Conservation (phyloP, 2,797 vertebrate species). For the Gymnothorax javanicus region DNA sequence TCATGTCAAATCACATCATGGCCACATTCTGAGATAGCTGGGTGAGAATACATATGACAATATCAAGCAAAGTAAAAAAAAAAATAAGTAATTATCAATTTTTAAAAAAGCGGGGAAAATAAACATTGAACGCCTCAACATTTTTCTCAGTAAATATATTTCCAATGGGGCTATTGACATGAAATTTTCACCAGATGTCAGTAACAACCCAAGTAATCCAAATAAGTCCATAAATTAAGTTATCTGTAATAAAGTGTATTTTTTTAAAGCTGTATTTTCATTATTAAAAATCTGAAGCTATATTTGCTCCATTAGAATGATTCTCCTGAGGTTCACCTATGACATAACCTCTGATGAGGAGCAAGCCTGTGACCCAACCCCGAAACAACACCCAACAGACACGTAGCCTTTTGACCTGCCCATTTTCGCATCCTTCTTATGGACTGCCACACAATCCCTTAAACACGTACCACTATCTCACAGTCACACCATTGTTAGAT, state of each 20-base stretch:
- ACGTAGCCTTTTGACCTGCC: not conserved
- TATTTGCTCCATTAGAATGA: not conserved
- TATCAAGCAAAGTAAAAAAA: not conserved
- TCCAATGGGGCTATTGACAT: too few relatives aligned
- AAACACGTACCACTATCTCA: not conserved
- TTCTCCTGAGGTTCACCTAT: not conserved
- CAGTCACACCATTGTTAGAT: not conserved
- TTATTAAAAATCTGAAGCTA: not conserved
- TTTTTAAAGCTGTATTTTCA: not conserved
- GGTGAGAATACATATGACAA: not conserved
- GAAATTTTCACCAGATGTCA: too few relatives aligned
- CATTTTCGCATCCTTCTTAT: too few relatives aligned
- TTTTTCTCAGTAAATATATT: too few relatives aligned
- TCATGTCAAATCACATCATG: too few relatives aligned
- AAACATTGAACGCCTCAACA: too few relatives aligned
- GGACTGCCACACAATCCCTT: not conserved
- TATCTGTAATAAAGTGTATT: too few relatives aligned
- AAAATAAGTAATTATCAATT: not conserved
- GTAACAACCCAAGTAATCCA: too few relatives aligned
- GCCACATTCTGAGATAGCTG: too few relatives aligned
- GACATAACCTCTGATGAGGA: not conserved
- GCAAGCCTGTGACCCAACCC: not conserved
- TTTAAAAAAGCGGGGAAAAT: too few relatives aligned
- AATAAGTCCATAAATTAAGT: too few relatives aligned
- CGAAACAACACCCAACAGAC: not conserved